phyloP scores from a whole-genome alignment of 2,888 invertebrate genomes.

The Drosophila silvestris region DNA sequence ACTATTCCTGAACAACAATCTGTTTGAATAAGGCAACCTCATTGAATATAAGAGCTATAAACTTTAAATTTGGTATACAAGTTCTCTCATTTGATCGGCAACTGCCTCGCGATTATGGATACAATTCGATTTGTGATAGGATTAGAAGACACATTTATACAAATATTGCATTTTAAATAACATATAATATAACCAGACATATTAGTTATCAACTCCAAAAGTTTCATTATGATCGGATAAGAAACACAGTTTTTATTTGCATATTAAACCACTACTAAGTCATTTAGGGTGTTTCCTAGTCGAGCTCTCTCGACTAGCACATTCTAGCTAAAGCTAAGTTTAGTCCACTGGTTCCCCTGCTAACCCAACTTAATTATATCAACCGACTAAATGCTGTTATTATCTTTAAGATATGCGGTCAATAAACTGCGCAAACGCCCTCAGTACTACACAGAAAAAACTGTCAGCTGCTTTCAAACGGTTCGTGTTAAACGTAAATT shows the following conservation, averaged over 20 bases:
- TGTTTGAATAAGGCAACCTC: not conserved
- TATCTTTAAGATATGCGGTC: conserved; percentile 40
- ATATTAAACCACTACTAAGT: not conserved
- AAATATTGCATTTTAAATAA: not conserved
- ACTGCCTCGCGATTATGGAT: not conserved
- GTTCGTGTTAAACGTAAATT: conserved; percentile 42
- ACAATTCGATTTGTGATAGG: not conserved
- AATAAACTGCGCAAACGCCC: conserved; percentile 44
- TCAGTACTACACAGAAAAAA: conserved; percentile 2
- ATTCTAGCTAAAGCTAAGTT: not conserved
- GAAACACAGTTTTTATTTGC: not conserved
- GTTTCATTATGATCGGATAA: not conserved
- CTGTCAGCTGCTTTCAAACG: conserved; percentile 51
- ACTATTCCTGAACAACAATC: not conserved
- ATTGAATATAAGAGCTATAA: not conserved
- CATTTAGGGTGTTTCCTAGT: not conserved
- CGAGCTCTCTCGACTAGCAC: not conserved
- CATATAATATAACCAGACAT: not conserved
- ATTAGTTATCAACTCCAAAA: not conserved
- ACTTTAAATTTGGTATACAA: not conserved
- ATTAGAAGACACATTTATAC: not conserved
- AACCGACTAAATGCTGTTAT: conserved; percentile 8
- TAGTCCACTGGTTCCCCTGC: too few species aligned
- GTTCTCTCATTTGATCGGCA: not conserved
- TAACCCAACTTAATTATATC: not conserved